phyloP scores from a whole-genome alignment of 2,113 vertebrate species.

The Himantopus leucocephalus region DNA sequence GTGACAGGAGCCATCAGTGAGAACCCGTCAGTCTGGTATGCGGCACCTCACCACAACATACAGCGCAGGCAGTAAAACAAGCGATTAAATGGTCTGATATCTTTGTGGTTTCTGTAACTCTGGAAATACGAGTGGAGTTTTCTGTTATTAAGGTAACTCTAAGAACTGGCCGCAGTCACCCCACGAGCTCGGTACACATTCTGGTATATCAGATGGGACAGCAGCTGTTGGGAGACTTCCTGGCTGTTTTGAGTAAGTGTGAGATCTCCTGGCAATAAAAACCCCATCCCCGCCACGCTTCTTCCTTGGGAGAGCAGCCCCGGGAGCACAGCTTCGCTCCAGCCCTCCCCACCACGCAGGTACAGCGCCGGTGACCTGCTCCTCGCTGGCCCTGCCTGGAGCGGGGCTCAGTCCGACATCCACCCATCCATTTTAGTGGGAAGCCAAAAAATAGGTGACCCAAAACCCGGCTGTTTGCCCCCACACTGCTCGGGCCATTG shows the following conservation, averaged over 20 bases:
- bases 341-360: background rate
- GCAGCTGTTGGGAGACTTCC: background rate
- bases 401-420: fast-evolving
- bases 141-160: background rate
- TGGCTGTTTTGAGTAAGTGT: background rate
- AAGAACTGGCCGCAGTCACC: background rate
- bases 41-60: background rate
- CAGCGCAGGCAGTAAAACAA: background rate
- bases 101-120: background rate
- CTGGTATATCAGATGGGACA: fast-evolving
- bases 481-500: background rate
- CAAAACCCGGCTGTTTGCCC: background rate
- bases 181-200: fast-evolving
- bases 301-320: background rate
- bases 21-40: background rate
- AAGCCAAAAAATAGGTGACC: background rate
- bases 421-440: fast-evolving
- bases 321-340: background rate
- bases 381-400: background rate
- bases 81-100: background rate
- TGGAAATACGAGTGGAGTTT: background rate
- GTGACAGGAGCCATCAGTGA: background rate
- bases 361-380: fast-evolving
- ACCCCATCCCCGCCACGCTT: fast-evolving
- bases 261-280: background rate